Conservation (phyloP, 2,797 vertebrate species). For the Tympanoctomys barrerae region DNA sequence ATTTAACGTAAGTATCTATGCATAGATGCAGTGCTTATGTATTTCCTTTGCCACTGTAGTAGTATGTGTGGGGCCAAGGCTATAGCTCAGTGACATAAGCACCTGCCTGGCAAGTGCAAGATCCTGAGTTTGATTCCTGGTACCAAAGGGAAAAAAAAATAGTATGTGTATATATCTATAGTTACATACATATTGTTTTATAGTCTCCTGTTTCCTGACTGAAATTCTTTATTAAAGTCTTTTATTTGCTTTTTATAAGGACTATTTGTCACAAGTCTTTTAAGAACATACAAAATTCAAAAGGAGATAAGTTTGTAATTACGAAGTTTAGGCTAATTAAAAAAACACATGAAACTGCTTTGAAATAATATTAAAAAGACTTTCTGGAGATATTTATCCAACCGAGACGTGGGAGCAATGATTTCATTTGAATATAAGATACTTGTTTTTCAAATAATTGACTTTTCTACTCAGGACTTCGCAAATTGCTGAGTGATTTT, state of each 20-base stretch:
- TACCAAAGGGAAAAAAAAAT: neutral
- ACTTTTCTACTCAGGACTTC: neutral
- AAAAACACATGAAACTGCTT: neutral
- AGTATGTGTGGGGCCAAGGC: neutral
- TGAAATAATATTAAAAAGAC: neutral
- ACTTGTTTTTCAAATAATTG: neutral
- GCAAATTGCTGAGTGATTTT: neutral
- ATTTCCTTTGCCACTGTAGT: neutral
- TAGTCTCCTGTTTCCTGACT: constrained; percentile 5
- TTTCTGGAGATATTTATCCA: neutral
- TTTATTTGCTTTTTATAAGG: constrained; percentile 38
- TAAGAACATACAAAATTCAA: constrained; percentile 43
- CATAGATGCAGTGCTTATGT: neutral
- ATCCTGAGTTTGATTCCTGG: no score
- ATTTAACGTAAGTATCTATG: constrained; percentile 37
- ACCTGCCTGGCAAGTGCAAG: no score
- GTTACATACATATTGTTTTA: neutral
- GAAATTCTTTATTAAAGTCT: neutral
- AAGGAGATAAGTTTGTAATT: neutral
- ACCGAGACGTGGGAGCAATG: neutral
- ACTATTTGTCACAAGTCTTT: constrained; percentile 34
- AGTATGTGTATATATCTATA: neutral
- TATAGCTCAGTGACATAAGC: no score
- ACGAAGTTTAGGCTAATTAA: neutral
- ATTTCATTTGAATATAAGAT: neutral